phyloP scores from a whole-genome alignment of 2,888 invertebrate genomes.

The Pollenia angustigena region DNA sequence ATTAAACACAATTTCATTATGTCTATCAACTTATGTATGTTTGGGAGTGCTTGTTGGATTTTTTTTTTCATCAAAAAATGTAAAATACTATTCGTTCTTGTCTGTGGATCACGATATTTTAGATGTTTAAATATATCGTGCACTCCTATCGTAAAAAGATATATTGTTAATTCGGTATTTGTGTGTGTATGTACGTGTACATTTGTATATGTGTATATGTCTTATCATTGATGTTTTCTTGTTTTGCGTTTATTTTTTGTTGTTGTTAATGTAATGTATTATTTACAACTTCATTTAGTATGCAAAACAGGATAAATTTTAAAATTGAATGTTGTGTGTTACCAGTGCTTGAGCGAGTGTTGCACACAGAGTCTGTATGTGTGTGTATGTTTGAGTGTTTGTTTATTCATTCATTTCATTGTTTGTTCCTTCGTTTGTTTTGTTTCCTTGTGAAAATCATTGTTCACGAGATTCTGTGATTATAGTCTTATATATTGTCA shows the following conservation, averaged over 20 bases:
- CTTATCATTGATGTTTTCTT: slow-evolving; percentile 1
- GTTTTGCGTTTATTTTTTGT: not conserved
- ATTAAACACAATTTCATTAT: slow-evolving; percentile 30
- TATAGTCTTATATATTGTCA: slow-evolving; percentile 48
- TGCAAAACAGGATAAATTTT: slow-evolving; percentile 70
- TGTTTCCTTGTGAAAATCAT: slow-evolving; percentile 41
- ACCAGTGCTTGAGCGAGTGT: not conserved
- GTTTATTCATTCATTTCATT: slow-evolving; percentile 6
- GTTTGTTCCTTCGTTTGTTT: slow-evolving; percentile 41
- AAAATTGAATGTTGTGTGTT: slow-evolving; percentile 67
- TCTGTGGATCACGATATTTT: not conserved
- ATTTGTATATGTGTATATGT: not conserved
- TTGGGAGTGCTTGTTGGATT: not conserved
- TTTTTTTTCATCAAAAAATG: slow-evolving; percentile 6
- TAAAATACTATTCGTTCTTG: not conserved
- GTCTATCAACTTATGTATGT: slow-evolving; percentile 2
- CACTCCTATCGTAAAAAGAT: not conserved
- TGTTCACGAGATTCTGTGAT: slow-evolving; percentile 48
- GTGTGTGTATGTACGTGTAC: not conserved
- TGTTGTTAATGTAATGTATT: slow-evolving; percentile 55
- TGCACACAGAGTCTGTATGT: not conserved
- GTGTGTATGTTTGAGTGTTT: slow-evolving; percentile 18
- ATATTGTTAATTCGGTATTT: not conserved
- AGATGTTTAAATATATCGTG: not conserved
- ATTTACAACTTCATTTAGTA: slow-evolving; percentile 70